Evolutionary conservation across 2,888 invertebrate species (phyloP), one percentile per base, ranked within the genome.

Genomic region (Tiliacea aurago): DNA sequence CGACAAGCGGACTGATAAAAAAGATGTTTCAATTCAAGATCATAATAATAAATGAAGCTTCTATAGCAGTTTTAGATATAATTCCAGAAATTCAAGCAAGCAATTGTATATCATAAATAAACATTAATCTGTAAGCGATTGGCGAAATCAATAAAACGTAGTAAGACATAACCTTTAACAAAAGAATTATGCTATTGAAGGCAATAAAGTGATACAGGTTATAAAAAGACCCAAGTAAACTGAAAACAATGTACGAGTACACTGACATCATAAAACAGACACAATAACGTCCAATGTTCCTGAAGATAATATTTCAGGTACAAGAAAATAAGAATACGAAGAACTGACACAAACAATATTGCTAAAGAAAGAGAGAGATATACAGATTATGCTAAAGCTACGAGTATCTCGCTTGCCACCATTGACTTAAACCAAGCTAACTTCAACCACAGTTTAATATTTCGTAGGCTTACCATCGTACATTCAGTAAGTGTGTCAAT

Each of bases 401-500:
- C 4, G 37, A 37, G 37, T 37, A 70, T 77, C 45, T 47, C 56
- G 76, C 81, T 76, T 37, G 11, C 13, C 49, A 61, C 33, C n/a
- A 43, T 0, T 79, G 20, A 66, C 56, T 66, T 73, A 53, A 53
- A 78, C 55, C 58, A 20, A 41, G 55, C 41, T n/a, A 56, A 49
- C 10, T 55, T 45, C 20, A 59, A 69, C 71, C 64, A n/a, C 65
- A 76, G 72, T 70, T 68, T 63, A 83, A 80, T 73, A 80, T 77
- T 77, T 80, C 63, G 71, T 62, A 67, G 80, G 73, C 58, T 82
- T 67, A 67, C 64, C 49, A 72, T 72, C 64, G 71, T 78, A 69
- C 76, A 86, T 81, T 47, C 61, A 53, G 43, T 58, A 11, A 11
- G 51, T 79, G 69, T 74, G 74, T 74, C 80, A 64, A 81, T 81